These are phyloP conservation scores for Tenthredo amoena DNA, from an alignment of 2,888 invertebrate genomes.

Conservation along the genomic window DNA sequence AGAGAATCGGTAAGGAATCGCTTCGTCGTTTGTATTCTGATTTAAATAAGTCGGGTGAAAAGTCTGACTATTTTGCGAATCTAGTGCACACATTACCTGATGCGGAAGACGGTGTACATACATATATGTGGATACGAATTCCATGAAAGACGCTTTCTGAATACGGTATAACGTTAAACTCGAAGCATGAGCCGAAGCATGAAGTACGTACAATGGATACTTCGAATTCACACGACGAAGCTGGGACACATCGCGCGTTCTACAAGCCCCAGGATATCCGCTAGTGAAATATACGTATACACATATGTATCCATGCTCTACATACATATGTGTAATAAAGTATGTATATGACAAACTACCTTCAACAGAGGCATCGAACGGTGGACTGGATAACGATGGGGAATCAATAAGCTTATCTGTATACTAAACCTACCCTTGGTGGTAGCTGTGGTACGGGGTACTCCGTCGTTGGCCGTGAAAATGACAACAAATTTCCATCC, in stretches of 20 bases:
- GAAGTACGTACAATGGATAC: conserved; percentile 28
- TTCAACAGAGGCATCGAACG: background rate
- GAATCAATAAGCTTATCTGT: conserved; percentile 46
- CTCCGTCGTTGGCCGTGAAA: background rate
- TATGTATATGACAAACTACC: conserved; percentile 25
- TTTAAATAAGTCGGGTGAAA: background rate
- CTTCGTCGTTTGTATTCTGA: background rate
- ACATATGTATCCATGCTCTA: background rate
- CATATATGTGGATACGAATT: background rate
- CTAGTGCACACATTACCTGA: background rate
- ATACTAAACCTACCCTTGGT: background rate
- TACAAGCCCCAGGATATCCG: conserved; percentile 12
- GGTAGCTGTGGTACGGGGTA: background rate
- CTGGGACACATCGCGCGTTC: background rate
- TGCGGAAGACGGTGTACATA: background rate
- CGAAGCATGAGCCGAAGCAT: background rate
- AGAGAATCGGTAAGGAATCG: background rate
- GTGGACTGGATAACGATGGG: conserved; percentile 29
- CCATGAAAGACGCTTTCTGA: background rate
- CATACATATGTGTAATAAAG: background rate
- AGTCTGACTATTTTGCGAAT: background rate
- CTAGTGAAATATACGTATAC: conserved; percentile 4
- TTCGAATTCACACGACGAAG: conserved; percentile 26
- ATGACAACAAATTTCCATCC: background rate
- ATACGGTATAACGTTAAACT: background rate